Evolutionary conservation across 2,797 vertebrate species (phyloP), one percentile per base, ranked within the genome.

Genomic region (Otus scops): DNA sequence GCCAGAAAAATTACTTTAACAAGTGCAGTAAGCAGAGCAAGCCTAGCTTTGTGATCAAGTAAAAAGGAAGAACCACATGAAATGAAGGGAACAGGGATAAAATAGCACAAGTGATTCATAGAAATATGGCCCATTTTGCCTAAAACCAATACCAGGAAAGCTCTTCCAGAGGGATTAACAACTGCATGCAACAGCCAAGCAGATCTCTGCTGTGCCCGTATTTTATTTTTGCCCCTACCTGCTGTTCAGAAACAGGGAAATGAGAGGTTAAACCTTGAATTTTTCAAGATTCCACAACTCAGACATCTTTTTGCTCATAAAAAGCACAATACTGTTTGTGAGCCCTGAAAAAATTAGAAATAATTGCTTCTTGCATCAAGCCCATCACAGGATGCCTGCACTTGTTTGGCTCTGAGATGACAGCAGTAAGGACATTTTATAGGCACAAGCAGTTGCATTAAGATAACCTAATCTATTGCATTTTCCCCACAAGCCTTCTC

Each of bases 201-300:
- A 53, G 12, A 18, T 36, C 26, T 45, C 32, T 48, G 36, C 18
- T 21, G 32, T 7, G 41, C 8, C 23, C 1, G 0, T 39, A 4
- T n/a, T 63, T 34, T 27, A n/a, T 13, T 57, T 48, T n/a, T 83
- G 9, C 9, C 10, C 32, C 50, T 7, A 5, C 4, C 6, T 38
- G 38, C 23, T 45, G 45, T 5, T 57, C 51, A 77, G 60, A 18
- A 77, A 39, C 8, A 19, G 4, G 24, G 56, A 63, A 32, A 54
- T 1, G 17, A 45, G 11, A 57, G 19, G 10, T 19, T 39, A 63
- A 36, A 43, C 3, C 24, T 38, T 50, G 10, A 41, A 7, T 67
- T 47, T 47, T 73, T 88, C 38, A 41, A 17, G 20, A 43, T 5
- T 41, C 22, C 24, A 24, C 18, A 34, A 57, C 34, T 69, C 7